These are phyloP conservation scores for Drosophila anceps DNA, from an alignment of 2,888 invertebrate genomes.

Conservation along the genomic window DNA sequence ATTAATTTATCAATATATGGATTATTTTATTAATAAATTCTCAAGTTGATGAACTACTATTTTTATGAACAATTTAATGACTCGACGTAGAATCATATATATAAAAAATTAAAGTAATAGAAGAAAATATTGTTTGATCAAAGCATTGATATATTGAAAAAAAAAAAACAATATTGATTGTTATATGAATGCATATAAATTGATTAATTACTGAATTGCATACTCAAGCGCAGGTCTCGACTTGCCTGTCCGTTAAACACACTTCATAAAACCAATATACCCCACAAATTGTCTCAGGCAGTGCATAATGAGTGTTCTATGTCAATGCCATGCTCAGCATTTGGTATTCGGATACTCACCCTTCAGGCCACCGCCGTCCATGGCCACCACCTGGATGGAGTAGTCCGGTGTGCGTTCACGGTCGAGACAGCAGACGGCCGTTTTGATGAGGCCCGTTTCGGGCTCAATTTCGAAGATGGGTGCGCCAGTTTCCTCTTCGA, in stretches of 20 bases:
- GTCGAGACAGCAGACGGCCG: conserved; percentile 96
- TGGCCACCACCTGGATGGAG: conserved; percentile 97
- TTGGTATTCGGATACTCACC: conserved; percentile 86
- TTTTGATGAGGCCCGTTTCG: conserved; percentile 97
- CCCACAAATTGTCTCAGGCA: background rate
- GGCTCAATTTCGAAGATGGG: conserved; percentile 98
- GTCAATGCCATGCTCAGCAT: background rate
- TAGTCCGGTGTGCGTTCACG: conserved; percentile 97
- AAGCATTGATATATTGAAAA: no score
- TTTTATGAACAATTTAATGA: no score
- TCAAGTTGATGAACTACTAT: no score
- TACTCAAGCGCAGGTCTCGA: no score
- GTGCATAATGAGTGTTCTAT: background rate
- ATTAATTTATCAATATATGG: no score
- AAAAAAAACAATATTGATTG: no score
- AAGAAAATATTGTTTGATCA: no score
- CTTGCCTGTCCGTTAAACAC: background rate
- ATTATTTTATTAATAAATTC: no score
- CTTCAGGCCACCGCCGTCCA: conserved; percentile 97
- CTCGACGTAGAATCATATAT: no score
- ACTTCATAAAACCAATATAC: background rate
- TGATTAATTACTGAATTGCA: background rate
- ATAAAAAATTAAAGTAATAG: no score
- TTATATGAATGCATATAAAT: background rate
- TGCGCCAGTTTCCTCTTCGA: conserved; percentile 97